Evolutionary conservation across 2,888 invertebrate genomes (phyloP).

Genomic region (Drosophila multiciliata): DNA sequence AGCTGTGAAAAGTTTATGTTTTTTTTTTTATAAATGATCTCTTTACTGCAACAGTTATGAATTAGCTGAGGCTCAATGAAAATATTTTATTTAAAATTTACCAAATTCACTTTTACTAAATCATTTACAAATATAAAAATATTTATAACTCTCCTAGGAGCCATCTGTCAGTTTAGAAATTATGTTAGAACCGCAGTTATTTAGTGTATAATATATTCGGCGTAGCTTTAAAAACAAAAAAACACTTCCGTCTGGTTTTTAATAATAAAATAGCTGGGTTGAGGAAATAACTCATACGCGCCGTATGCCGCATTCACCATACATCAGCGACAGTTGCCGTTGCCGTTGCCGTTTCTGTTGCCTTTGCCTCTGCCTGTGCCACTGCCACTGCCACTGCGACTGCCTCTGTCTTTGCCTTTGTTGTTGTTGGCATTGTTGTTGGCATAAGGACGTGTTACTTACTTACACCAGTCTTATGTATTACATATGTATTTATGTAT

Average conservation of each 20-base stretch:
- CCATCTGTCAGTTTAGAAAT: not conserved
- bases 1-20: not conserved
- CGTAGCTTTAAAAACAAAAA: not conserved
- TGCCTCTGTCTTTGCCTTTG: constrained; percentile 22
- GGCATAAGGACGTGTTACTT: constrained; percentile 75
- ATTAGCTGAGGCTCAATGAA: not conserved
- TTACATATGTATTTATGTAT: constrained; percentile 31
- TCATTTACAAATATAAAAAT: not conserved
- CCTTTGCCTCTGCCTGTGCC: constrained; percentile 26
- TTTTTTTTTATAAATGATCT: not conserved
- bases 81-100: not conserved
- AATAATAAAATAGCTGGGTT: constrained; percentile 72
- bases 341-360: constrained; percentile 13
- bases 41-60: not conserved
- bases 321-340: constrained; percentile 70
- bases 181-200: not conserved
- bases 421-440: constrained; percentile 25
- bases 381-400: constrained; percentile 27
- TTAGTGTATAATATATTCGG: not conserved
- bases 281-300: constrained; percentile 78
- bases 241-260: constrained; percentile 34
- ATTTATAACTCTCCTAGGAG: not conserved
- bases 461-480: constrained; percentile 59
- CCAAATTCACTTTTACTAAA: not conserved
- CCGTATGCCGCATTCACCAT: constrained; percentile 76